These are phyloP conservation scores for Ophioninae sp. DNA, from an alignment of 2,888 invertebrate genomes.

Conservation along the genomic window DNA sequence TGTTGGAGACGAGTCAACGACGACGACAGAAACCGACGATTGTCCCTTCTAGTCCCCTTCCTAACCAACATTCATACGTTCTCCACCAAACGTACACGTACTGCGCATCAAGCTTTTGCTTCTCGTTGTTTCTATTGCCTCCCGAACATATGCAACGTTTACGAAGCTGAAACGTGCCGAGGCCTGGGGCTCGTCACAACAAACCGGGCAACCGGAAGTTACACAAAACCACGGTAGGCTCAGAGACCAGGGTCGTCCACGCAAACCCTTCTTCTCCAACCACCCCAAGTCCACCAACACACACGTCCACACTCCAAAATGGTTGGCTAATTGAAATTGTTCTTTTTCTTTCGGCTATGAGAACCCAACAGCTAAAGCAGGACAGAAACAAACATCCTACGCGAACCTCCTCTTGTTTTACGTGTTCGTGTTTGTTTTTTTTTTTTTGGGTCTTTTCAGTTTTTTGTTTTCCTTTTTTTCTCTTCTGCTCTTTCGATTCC, in stretches of 20 bases:
- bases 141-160: constrained; percentile 33
- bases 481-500: constrained; percentile 30
- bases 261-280: constrained; percentile 20
- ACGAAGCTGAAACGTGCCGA: constrained; percentile 43
- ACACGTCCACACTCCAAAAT: constrained; percentile 41
- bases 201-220: constrained; percentile 67
- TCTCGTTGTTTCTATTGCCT: constrained; percentile 52
- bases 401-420: constrained; percentile 32
- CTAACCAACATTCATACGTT: constrained; percentile 28
- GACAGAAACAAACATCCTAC: constrained; percentile 13
- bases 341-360: constrained; percentile 63
- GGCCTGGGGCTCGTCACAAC: constrained; percentile 61
- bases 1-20: neutral
- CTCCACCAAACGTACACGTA: constrained; percentile 5
- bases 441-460: constrained; percentile 13
- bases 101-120: constrained; percentile 47
- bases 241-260: constrained; percentile 21
- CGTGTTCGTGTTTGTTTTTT: constrained; percentile 24
- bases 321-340: constrained; percentile 64
- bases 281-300: constrained; percentile 32
- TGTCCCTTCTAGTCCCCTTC: neutral
- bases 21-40: neutral
- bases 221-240: constrained; percentile 59
- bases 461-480: constrained; percentile 11
- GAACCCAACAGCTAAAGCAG: constrained; percentile 11